Base-by-base conservation (phyloP, 1,140 invertebrate species). In the Pseudobourletiella spinata region DNA sequence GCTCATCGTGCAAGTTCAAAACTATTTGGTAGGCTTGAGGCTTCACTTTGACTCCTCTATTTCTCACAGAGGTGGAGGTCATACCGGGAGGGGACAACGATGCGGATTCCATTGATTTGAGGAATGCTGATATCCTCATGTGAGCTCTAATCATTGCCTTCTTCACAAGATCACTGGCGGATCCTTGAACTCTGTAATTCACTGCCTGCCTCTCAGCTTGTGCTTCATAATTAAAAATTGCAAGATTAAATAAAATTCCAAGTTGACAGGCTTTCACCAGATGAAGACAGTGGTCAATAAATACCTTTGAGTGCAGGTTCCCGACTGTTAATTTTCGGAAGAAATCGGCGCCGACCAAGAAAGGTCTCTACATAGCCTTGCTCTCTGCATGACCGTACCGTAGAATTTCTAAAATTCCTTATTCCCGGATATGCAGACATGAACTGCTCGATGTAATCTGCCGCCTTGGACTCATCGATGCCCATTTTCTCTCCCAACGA, bases 171-270 rank as follows among this genome's bases (percentile, higher is more conserved):
- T 98, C 95, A 4, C 94, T 89, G 0, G 94, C 95, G 1, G 92
- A 95, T 0, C 95, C 95, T 79, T 98, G 95, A 46, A 98, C 87
- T 26, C 84, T 89, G 4, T 92, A 90, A 74, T 99, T 98, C 0
- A 98, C 81, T 18, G 93, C 92, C 79, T 98, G 94, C 46, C 96
- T 79, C 77, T 96, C 92, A n/a, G 90, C 88, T 80, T 93, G 83
- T 68, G 76, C 87, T 90, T 69, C 25, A 59, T 20, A 22, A 20
- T 11, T 11, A 8, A n/a, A 6, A 25, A 18, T 6, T 15, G 22
- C 16, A 48, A 20, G 6, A 48, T 48, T 8, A 18, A 25, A 48
- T 20, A 48, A 48, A 22, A 11, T 6, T 46, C 11, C 3, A 42
- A 24, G 24, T 57, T 18, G 4, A 39, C 32, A 24, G 24, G 22